Conservation (phyloP, 2,797 vertebrate genomes). For the Octomys mimax region DNA sequence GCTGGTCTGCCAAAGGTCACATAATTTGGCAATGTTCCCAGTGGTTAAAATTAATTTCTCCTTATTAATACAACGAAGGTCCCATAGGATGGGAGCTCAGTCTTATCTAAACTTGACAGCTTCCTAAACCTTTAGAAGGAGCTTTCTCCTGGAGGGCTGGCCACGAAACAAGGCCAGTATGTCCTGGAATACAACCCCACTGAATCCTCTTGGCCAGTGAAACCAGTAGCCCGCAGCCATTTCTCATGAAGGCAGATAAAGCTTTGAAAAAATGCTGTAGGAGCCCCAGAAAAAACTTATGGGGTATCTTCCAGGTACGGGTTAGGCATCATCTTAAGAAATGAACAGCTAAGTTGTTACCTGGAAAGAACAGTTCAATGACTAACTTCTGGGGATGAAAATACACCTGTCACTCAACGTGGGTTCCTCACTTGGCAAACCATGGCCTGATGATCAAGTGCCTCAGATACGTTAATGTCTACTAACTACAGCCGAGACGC, state of each 20-base stretch:
- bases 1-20: conserved; percentile 92
- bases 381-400: conserved; percentile 30
- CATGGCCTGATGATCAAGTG: conserved; percentile 55
- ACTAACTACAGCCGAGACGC: conserved; percentile 55
- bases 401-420: not conserved
- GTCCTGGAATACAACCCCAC: conserved; percentile 78
- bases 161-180: conserved; percentile 83
- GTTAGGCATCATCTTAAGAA: not conserved
- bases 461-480: conserved; percentile 61
- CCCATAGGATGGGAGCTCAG: conserved; percentile 90
- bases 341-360: not conserved
- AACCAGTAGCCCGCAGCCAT: not conserved
- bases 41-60: conserved; percentile 94
- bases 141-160: conserved; percentile 87
- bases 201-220: conserved; percentile 78
- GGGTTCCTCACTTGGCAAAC: conserved; percentile 35
- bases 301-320: conserved; percentile 25
- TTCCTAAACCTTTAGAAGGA: conserved; percentile 90
- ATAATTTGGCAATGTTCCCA: conserved; percentile 92
- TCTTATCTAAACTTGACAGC: conserved; percentile 92
- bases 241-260: conserved; percentile 31
- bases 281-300: not conserved
- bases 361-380: conserved; percentile 7
- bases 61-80: conserved; percentile 92
- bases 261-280: not conserved